A percentile compares a stretch with the other conserved stretches of the same genome.
phyloP scores from a whole-genome alignment of 2,113 vertebrate genomes.

The Cyphotilapia sp. region DNA sequence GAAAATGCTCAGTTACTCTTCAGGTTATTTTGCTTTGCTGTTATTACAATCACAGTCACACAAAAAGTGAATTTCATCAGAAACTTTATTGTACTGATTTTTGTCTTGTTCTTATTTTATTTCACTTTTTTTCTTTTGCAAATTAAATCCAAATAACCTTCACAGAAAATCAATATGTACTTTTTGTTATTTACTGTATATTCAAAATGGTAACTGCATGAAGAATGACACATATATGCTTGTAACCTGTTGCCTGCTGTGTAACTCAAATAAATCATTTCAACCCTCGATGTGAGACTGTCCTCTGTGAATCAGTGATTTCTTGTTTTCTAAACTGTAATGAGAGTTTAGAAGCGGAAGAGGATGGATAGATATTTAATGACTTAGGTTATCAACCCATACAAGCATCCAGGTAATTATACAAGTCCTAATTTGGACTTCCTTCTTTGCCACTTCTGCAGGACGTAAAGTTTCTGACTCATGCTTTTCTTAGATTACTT shows the following conservation, averaged over 20 bases:
- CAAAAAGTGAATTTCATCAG: neutral
- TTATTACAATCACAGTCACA: neutral
- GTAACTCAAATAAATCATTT: neutral
- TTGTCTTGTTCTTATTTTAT: neutral
- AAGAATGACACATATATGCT: neutral
- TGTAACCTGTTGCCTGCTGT: rapidly evolving
- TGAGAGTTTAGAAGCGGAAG: neutral
- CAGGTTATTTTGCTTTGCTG: neutral
- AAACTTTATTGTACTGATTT: neutral
- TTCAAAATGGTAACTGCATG: rapidly evolving
- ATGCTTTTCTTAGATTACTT: neutral
- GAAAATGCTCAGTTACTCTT: neutral
- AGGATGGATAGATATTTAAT: neutral
- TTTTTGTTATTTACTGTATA: rapidly evolving
- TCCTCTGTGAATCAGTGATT: neutral
- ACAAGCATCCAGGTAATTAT: neutral
- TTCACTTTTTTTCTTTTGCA: rapidly evolving
- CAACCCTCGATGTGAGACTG: neutral
- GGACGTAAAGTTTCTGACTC: neutral
- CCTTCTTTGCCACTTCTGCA: neutral
- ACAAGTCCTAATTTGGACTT: neutral
- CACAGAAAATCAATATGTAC: neutral
- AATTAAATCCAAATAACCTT: neutral
- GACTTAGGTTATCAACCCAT: neutral
- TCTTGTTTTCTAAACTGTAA: neutral